Evolutionary conservation across 2,113 vertebrate genomes (phyloP).

Genomic region (Lophochroa leadbeateri): DNA sequence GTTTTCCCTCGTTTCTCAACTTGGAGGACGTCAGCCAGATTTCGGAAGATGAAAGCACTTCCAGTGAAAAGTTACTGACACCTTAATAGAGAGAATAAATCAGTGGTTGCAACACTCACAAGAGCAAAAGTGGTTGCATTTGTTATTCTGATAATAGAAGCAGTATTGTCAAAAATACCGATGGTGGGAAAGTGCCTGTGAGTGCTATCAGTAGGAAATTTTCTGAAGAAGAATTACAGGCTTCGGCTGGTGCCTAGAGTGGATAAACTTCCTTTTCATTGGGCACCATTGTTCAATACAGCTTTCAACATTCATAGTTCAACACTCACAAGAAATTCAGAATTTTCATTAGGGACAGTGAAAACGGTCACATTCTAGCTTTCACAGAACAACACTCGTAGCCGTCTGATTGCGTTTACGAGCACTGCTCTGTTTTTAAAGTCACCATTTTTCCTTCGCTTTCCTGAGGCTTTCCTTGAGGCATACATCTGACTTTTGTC

Average conservation of each 20-base stretch:
- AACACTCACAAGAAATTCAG: neutral
- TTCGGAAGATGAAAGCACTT: neutral
- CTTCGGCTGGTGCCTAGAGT: neutral
- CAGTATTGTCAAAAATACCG: neutral
- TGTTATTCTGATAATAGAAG: constrained; percentile 19
- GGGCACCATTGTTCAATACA: neutral
- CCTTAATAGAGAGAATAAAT: constrained; percentile 12
- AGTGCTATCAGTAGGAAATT: neutral
- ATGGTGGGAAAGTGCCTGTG: neutral
- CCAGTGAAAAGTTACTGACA: neutral
- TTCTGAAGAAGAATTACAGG: neutral
- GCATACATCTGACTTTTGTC: neutral
- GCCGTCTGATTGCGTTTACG: too few species aligned
- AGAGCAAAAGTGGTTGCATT: neutral
- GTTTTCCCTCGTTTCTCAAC: neutral
- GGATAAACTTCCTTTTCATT: neutral
- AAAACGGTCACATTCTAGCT: neutral
- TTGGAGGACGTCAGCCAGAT: neutral
- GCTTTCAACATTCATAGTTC: neutral
- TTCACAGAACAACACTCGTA: neutral
- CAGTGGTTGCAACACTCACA: neutral
- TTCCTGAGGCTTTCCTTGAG: neutral
- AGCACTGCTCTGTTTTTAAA: neutral
- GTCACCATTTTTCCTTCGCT: neutral
- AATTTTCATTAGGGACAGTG: neutral